A percentile compares a stretch with the other conserved stretches of the same genome.
These are phyloP conservation scores for Odontocerum albicorne DNA, from an alignment of 2,888 invertebrate genomes.

Conservation along the genomic window DNA sequence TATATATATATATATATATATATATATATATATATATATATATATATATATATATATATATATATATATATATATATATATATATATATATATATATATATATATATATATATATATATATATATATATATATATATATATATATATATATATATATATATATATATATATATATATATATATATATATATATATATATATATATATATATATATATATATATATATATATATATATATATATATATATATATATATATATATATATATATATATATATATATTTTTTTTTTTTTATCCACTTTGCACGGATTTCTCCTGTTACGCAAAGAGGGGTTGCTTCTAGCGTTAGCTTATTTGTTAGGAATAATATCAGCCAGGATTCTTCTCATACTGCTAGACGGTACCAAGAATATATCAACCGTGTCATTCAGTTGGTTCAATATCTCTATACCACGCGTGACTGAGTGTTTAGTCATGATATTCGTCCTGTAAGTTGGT, in stretches of 20 bases:
- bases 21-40: neutral
- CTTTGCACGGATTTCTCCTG: no score
- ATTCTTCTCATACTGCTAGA: no score
- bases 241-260: constrained; percentile 15
- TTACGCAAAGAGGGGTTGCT: no score
- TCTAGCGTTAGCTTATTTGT: no score
- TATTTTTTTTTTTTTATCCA: no score
- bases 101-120: neutral
- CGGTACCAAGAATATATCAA: no score
- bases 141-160: neutral
- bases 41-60: neutral
- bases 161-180: neutral
- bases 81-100: neutral
- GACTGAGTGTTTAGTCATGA: no score
- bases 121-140: neutral
- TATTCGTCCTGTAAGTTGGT: no score
- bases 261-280: constrained; percentile 15
- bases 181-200: neutral
- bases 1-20: neutral
- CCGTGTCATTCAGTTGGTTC: no score
- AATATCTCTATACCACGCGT: no score
- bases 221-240: constrained; percentile 9
- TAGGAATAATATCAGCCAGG: no score
- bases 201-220: constrained; percentile 3
- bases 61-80: neutral